A percentile compares a stretch with the other conserved stretches of the same genome.
Conservation (phyloP, 2,797 vertebrate genomes). For the Squalus acanthias region DNA sequence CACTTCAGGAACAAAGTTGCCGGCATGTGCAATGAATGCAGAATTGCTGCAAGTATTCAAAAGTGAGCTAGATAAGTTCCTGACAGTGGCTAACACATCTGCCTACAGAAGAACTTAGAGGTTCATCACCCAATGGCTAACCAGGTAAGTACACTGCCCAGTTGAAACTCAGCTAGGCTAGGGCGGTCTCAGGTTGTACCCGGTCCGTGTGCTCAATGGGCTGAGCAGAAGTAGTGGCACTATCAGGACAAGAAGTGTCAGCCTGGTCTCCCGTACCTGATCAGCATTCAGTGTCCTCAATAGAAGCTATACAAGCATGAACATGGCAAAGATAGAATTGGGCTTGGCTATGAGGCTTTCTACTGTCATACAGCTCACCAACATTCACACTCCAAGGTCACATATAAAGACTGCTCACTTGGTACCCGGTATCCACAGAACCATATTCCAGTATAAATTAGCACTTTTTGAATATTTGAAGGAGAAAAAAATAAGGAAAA, state of each 20-base stretch:
- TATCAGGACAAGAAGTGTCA: not conserved
- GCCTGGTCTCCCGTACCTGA: not conserved
- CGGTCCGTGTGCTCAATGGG: not conserved
- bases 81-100: too few relatives aligned
- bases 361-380: not conserved
- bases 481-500: not conserved
- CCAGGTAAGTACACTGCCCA: not conserved
- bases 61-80: not conserved
- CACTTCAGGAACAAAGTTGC: not conserved
- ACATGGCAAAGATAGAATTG: not conserved
- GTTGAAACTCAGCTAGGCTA: not conserved
- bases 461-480: too few relatives aligned
- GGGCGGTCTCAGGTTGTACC: not conserved
- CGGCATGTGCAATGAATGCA: not conserved
- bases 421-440: not conserved
- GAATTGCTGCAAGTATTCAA: not conserved
- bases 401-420: not conserved
- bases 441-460: not conserved
- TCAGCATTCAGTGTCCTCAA: not conserved
- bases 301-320: not conserved
- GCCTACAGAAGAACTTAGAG: not conserved
- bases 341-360: too few relatives aligned
- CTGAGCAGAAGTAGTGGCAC: not conserved
- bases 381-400: not conserved
- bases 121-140: not conserved